Base-by-base conservation (phyloP, 2,888 invertebrate genomes). In the Coleophora flavipennella region DNA sequence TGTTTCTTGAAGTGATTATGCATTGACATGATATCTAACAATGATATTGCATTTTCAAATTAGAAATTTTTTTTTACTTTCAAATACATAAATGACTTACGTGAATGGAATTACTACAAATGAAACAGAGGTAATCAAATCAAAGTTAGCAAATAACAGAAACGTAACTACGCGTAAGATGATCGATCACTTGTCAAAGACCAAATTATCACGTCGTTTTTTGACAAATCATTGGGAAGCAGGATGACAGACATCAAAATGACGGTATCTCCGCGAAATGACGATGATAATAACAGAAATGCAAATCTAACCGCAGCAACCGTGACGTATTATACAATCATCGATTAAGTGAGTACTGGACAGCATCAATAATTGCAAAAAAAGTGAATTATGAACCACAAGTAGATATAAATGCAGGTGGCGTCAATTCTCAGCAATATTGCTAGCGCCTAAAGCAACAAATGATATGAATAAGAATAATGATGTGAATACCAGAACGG, bases 261-360 rank as follows among this genome's bases (percentile, higher is more conserved):
- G 59, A 65, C 61, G 60, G 6, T 4, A 3, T 3, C 20, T 20
- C 20, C 6, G 3, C 20, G 20, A 20, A 20, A 20, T 20, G 20
- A 20, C 20, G 20, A 57, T 60, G 54, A 62, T 66, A 61, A 57
- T 61, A 54, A 48, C 57, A 56, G 55, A 62, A 62, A 68, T 63
- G 59, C 56, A 66, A 67, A 66, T 65, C 60, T 61, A 66, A 73
- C 64, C 62, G 48, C 42, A 46, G 48, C 42, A 46, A 20, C 20
- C 20, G 20, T 50, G 50, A 45, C 12, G 25, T 35, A 56, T 74
- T 74, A 69, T 62, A 64, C 67, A 76, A 78, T 60, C 52, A 45
- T 53, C 57, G 68, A 77, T 74, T 71, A 71, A 55, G 48, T 54
- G 50, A 54, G 54, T 67, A 66, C 58, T 62, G 63, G 48, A 53